Base-by-base conservation (phyloP, 2,797 vertebrate species). In the Oryzias sinensis region DNA sequence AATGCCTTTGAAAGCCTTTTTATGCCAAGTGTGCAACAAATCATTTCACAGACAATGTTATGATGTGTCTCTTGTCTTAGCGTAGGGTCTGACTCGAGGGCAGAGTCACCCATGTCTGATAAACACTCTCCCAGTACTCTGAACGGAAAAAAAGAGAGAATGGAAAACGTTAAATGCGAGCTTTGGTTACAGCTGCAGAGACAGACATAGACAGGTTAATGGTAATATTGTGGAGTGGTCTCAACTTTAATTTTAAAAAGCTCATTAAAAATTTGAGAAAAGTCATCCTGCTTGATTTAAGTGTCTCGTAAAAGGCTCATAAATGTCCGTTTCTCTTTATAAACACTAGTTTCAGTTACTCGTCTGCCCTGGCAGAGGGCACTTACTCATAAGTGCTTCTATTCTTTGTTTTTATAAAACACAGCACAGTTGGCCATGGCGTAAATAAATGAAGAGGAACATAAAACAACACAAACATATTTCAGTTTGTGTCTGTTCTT, bases 271-370 rank as follows among this genome's bases (percentile, higher is more conserved):
- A 85, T 84, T 84, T 76, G 71, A 84, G 77, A 77, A 76, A 47
- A 81, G 80, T 82, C 61, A 53, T 80, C 80, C 63, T 45, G 67
- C 73, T 87, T 68, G 60, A 77, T 81, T 87, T 76, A 72, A 87
- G 82, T 70, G 70, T 80, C 83, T 83, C 59, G 66, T 87, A 87
- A 90, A 91, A 75, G 75, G 78, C 88, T 91, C 85, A 90, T 92
- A 90, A 92, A 93, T 81, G 86, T 85, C 85, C 82, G 89, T 92
- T 92, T 88, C 82, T 82, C 92, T 92, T 92, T 94, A 88, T 95
- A 98, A 98, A 99, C 94, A 97, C 81, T 63, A 91, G 89, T 90
- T 90, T 93, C 55, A 91, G 92, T 93, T 94, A 95, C 94, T 94
- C 94, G 94, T 94, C 90, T 45, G 90, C 57, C 86, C 90, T 92